Conservation (phyloP, 2,888 invertebrate species). For the Diaprepes abbreviatus region DNA sequence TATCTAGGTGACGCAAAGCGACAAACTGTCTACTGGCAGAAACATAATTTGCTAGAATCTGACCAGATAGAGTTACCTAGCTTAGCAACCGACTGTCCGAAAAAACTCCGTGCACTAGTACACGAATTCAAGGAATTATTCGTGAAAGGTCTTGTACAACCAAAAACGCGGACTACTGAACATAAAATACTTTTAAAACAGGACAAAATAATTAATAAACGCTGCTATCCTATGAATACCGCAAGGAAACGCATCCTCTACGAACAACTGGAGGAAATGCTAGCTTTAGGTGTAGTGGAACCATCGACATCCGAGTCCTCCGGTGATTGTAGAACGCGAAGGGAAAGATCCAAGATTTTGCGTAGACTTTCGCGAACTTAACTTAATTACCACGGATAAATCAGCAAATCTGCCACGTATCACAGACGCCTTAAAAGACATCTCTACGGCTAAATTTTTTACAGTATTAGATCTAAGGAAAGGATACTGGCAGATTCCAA, state of each 20-base stretch:
- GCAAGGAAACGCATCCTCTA: constrained; percentile 8
- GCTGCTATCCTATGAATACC: constrained; percentile 19
- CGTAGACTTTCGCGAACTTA: too few species aligned
- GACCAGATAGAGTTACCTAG: background rate
- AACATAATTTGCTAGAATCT: background rate
- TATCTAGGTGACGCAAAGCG: too few species aligned
- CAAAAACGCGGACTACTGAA: constrained; percentile 1
- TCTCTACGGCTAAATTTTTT: constrained; percentile 35
- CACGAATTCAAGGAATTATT: constrained; percentile 23
- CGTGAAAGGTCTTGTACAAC: background rate
- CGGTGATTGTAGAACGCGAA: constrained; percentile 8
- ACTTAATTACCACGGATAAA: background rate
- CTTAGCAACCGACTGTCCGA: background rate
- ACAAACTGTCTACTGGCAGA: background rate
- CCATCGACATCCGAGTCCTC: background rate
- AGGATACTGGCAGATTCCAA: constrained; percentile 48
- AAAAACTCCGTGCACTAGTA: background rate
- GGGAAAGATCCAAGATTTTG: too few species aligned
- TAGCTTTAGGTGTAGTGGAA: constrained; percentile 19
- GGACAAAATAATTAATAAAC: constrained; percentile 8
- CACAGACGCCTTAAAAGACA: constrained; percentile 28
- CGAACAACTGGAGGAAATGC: constrained; percentile 26
- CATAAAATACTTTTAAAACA: constrained; percentile 13
- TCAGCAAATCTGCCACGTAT: too few species aligned
- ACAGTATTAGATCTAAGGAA: constrained; percentile 27